Base-by-base conservation (phyloP, 2,113 vertebrate genomes). In the Hydrochoerus hydrochaeris region DNA sequence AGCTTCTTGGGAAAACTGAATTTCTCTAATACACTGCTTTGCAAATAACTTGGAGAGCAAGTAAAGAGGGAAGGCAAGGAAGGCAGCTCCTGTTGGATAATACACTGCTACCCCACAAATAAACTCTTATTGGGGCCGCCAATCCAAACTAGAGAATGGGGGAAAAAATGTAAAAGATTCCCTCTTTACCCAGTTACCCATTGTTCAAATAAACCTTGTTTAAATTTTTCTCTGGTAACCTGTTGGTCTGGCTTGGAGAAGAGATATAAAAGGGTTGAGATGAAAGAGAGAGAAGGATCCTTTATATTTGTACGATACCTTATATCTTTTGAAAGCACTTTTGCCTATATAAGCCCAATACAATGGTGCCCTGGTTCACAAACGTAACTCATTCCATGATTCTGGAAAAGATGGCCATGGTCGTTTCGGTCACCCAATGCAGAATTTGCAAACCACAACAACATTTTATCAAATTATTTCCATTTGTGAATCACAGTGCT, bases 11-110 rank as follows among this genome's bases (percentile, higher is more conserved):
- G 85, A 92, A 57, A 69, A 62, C 35, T 69, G 17, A 86, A 82
- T 96, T 97, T 94, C 52, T 75, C 54, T 75, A 71, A 85, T 44
- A 85, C 85, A 88, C 58, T 30, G 46, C 41, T 77, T 91, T 95
- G 46, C 26, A 88, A 84, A 90, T 89, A 84, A 65, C 26, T 58
- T 22, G 52, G 46, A 67, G 52, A 73, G 26, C 63, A 30, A 38
- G 57, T n/a, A 85, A 75, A 63, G 58, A 69, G 22, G 58, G 32
- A 65, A 65, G 13, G 63, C 63, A 35, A 32, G 8, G 75, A 81
- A 83, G 49, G 46, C 12, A 49, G 35, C 5, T 75, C 16, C 19
- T 62, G 7, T 57, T 54, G 78, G 77, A 71, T 5, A 49, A n/a
- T 49, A 85, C 4, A 24, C 67, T 73, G 84, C 41, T 22, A 58